Evolutionary conservation across 2,888 invertebrate genomes (phyloP).

Genomic region (Quadroppia sp.): DNA sequence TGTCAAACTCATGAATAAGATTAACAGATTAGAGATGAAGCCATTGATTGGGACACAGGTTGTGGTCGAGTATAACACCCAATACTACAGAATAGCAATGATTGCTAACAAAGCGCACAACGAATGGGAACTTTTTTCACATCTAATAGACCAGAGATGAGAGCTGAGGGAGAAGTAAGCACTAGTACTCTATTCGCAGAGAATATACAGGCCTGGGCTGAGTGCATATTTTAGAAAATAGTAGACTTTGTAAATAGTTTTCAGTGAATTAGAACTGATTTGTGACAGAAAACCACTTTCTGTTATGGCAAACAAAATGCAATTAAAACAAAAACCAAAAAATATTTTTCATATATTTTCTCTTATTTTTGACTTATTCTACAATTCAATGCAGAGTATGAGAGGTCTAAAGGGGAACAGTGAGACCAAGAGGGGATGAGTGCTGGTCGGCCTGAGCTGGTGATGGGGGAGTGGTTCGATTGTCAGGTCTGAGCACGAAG

Average conservation of each 20-base stretch:
- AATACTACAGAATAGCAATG: neutral
- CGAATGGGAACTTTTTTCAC: conserved; percentile 18
- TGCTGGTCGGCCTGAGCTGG: conserved; percentile 25
- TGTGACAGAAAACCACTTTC: conserved; percentile 21
- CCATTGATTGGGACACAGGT: conserved; percentile 13
- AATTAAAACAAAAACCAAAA: conserved; percentile 37
- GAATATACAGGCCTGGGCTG: neutral
- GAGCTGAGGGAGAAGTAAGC: neutral
- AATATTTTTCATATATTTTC: conserved; percentile 28
- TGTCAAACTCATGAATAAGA: conserved; percentile 32
- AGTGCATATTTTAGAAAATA: conserved; percentile 11
- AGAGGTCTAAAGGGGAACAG: conserved; percentile 40
- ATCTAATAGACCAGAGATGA: conserved; percentile 5
- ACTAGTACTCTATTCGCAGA: too few species aligned
- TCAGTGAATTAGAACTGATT: conserved; percentile 11
- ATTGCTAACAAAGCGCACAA: conserved; percentile 16
- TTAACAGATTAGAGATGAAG: conserved; percentile 32
- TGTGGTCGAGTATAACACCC: conserved; percentile 20
- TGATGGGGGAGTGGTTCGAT: conserved; percentile 39
- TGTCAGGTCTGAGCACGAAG: conserved; percentile 36
- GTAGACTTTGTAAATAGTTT: conserved; percentile 22
- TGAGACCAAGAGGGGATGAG: conserved; percentile 37
- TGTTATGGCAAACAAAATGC: conserved; percentile 11
- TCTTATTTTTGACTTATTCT: conserved; percentile 30
- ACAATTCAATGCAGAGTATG: neutral